Evolutionary conservation across 2,888 invertebrate genomes (phyloP).

Genomic region (Dolichopus griseipennis): DNA sequence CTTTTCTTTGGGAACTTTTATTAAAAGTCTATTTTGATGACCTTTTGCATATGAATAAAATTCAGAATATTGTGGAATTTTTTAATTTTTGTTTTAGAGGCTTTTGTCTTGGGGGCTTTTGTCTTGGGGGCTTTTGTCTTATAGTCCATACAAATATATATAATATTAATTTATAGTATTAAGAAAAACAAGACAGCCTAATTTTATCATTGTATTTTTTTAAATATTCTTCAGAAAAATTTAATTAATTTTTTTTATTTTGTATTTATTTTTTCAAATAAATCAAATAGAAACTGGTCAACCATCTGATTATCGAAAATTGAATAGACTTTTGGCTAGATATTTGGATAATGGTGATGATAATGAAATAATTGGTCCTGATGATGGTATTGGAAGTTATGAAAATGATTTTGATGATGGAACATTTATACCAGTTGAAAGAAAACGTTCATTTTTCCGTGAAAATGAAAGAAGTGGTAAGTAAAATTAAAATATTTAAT

Average conservation of each 20-base stretch:
- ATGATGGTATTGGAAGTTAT: conserved; percentile 21
- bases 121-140: no score
- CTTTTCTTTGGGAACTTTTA: no score
- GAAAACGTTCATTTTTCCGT: conserved; percentile 38
- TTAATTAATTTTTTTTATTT: conserved; percentile 5
- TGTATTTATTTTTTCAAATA: background rate
- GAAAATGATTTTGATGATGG: conserved; percentile 37
- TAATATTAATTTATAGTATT: no score
- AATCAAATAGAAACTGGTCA: conserved; percentile 16
- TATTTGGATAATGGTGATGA: conserved; percentile 39
- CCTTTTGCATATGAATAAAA: no score
- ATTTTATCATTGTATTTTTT: no score
- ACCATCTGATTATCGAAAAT: conserved; percentile 21
- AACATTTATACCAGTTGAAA: conserved; percentile 30
- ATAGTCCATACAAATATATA: no score
- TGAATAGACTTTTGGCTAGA: conserved; percentile 39
- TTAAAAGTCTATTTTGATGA: no score
- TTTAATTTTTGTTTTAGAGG: no score
- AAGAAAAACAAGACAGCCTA: no score
- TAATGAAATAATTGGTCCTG: conserved; percentile 29
- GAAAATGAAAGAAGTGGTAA: conserved; percentile 40
- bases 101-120: no score
- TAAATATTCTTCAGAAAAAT: no score
- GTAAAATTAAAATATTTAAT: conserved; percentile 20
- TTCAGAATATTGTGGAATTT: no score